Conservation (phyloP, 2,888 invertebrate species). For the Cheilosia vulpina region DNA sequence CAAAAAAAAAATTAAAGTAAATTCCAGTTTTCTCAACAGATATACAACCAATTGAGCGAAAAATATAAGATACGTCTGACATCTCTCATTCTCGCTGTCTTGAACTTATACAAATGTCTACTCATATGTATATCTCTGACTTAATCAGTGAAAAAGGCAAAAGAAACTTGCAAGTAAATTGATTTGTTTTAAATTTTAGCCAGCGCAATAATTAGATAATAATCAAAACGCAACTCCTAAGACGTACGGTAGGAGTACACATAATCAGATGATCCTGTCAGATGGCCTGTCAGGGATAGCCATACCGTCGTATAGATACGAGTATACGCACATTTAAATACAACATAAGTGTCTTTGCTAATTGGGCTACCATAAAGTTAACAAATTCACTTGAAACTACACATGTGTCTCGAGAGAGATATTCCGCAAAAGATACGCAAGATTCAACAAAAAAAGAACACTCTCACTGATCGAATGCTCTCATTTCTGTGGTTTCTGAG, state of each 20-base stretch:
- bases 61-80: slow-evolving; percentile 28
- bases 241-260: neutral
- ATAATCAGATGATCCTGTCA: slow-evolving; percentile 61
- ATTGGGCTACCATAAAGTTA: slow-evolving; percentile 61
- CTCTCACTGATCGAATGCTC: slow-evolving; percentile 37
- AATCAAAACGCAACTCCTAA: slow-evolving; percentile 11
- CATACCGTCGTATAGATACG: neutral
- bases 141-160: slow-evolving; percentile 22
- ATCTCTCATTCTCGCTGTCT: slow-evolving; percentile 36
- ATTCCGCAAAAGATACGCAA: slow-evolving; percentile 28
- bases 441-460: neutral
- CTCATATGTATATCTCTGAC: slow-evolving; percentile 30
- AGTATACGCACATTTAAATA: neutral
- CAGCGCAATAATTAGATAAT: neutral
- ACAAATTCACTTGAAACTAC: slow-evolving; percentile 30
- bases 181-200: slow-evolving; percentile 11
- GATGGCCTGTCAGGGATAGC: slow-evolving; percentile 34
- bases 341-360: slow-evolving; percentile 40
- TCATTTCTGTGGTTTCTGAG: slow-evolving; percentile 22
- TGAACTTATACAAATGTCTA: neutral
- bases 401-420: neutral
- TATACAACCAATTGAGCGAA: slow-evolving; percentile 56
- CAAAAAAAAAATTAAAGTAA: slow-evolving; percentile 15
- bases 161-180: slow-evolving; percentile 39
- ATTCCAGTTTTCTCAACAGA: slow-evolving; percentile 65